Evolutionary conservation across 2,797 vertebrate genomes (phyloP), one percentile per base, ranked within the genome.

Genomic region (Sebastes taczanowskii): DNA sequence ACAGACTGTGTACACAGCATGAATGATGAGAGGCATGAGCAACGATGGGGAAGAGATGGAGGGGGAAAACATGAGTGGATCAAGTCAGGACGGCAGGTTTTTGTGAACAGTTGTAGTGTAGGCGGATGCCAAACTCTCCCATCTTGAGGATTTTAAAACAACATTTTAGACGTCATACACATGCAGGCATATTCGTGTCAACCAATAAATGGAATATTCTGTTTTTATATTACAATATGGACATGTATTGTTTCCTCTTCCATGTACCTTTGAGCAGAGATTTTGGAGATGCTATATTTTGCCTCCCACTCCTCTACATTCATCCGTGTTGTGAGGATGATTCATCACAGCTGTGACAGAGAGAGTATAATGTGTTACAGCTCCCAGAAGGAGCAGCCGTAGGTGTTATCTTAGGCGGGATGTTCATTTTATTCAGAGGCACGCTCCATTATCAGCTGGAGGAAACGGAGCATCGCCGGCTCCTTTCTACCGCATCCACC

Each of bases 381-480:
- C 89, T 80, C 87, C 83, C 83, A 85, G 86, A 86, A 86, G 84
- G 70, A 89, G 85, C 83, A 80, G 88, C 80, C 67, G 84, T 72
- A 77, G 90, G 87, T 90, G 89, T 90, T 90, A 93, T 92, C 90
- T 49, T 85, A 59, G 72, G 86, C 78, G 22, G 83, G 77, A 85
- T 85, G 87, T 82, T 93, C 88, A 84, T 93, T 91, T 89, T 81
- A 93, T 91, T 92, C 93, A 86, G 70, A 78, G 72, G 25, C 91
- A 84, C 71, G 79, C 83, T 81, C 74, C 74, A 83, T 86, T 91
- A 89, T 90, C 85, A 80, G 78, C 76, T 68, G 42, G 78, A 77
- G 63, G 81, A 86, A 91, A 77, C 69, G 52, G 20, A 77, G 74
- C 53, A 61, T 74, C 55, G 46, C 55, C 5, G 9, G 63, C 61